Evolutionary conservation across 2,113 vertebrate genomes (phyloP), one percentile per base, ranked within the genome.

Genomic region (Dendropsophus ebraccatus): DNA sequence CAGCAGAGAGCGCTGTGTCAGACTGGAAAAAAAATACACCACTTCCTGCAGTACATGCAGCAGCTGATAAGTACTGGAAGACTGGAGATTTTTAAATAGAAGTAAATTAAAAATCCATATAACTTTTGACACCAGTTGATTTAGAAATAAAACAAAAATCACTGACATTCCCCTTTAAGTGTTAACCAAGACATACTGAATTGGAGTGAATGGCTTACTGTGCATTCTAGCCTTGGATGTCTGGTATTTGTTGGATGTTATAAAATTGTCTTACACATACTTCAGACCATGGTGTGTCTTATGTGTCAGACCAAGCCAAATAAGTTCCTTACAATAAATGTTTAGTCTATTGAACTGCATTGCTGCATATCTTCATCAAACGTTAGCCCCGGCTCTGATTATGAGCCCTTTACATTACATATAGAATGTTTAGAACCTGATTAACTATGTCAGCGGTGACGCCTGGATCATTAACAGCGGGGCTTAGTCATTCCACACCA

Each of bases 391-490:
- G 23, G 16, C 17, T 17, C 35, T 41, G 67, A 70, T 70, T 70
- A 70, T 35, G 19, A 70, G 32, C 67, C 37, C 19, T 70, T 70
- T 69, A 83, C 52, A 45, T 60, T 60, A 78, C 74, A 85, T 84
- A 62, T 6, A 75, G 72, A 8, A 79, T 78, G 76, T 25, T 52
- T 83, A 73, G 69, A 49, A 25, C 30, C 41, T 85, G 83, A 78
- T 85, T 67, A 77, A 84, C 82, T 37, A 50, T 79, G 75, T 78
- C 62, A 70, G 50, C 70, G 69, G 49, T 78, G 67, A 67, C 17
- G 45, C 32, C 28, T 28, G 9, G 52, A 9, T 52, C 84, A 41
- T 79, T 85, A 79, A 21, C 52, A 70, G 28, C 9, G 41, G n/a
- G 47, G 67, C 65, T 69, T 58, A 70, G 49, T 56, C 37, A 79